Evolutionary conservation across 1,140 invertebrate genomes (phyloP).

Genomic region (Pachyrhynchus sulphureomaculatus): DNA sequence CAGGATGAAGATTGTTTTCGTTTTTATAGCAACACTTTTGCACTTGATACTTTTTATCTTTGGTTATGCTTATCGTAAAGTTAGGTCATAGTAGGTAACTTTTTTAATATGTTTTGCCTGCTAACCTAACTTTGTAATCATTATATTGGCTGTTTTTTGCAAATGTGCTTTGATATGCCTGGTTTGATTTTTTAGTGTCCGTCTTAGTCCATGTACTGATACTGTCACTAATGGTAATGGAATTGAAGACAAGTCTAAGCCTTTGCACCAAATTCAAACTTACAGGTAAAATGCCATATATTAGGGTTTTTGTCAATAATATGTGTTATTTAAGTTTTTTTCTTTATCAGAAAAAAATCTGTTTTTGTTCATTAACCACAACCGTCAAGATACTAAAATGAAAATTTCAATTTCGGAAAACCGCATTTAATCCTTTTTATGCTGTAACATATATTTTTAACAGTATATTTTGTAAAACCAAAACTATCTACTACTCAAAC

Average conservation of each 20-base stretch:
- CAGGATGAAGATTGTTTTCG: slow-evolving; percentile 2
- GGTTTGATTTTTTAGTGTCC: slow-evolving; percentile 44
- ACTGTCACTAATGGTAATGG: slow-evolving; percentile 45
- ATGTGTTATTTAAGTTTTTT: neutral
- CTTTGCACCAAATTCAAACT: slow-evolving; percentile 75
- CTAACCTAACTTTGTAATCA: too few relatives aligned
- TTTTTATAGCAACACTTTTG: neutral
- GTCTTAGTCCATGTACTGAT: slow-evolving; percentile 45
- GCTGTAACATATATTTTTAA: too few relatives aligned
- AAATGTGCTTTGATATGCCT: slow-evolving; percentile 24
- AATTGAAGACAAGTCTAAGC: slow-evolving; percentile 67
- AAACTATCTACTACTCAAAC: too few relatives aligned
- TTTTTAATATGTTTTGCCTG: neutral
- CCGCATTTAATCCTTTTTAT: too few relatives aligned
- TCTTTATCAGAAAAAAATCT: too few relatives aligned
- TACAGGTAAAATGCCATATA: slow-evolving; percentile 69
- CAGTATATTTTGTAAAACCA: too few relatives aligned
- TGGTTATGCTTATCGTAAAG: slow-evolving; percentile 4
- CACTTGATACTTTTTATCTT: slow-evolving; percentile 7
- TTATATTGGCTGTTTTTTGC: neutral
- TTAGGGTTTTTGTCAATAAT: too few relatives aligned
- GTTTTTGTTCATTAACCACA: too few relatives aligned
- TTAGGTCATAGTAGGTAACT: neutral
- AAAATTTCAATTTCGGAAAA: too few relatives aligned
- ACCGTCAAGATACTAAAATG: too few relatives aligned